phyloP scores from a whole-genome alignment of 2,797 vertebrate genomes.

The Octomys mimax region DNA sequence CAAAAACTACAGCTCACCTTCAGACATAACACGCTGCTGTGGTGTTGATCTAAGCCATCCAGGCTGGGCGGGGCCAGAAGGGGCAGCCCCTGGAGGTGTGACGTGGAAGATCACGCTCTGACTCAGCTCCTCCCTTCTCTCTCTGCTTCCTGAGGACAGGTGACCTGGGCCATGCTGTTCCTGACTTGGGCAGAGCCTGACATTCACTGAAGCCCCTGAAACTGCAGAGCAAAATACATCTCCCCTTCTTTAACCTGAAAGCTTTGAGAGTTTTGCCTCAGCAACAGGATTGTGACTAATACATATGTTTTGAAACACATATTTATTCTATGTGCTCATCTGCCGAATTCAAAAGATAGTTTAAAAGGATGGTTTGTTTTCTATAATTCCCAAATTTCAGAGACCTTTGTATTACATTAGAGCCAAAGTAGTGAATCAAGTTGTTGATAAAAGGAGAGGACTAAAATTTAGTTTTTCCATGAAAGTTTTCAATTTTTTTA shows the following conservation, averaged over 20 bases:
- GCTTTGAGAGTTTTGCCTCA: background rate
- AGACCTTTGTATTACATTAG: background rate
- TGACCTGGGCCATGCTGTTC: too few species aligned
- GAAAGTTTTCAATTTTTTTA: background rate
- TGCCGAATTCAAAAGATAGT: background rate
- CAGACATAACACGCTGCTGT: background rate
- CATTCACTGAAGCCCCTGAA: background rate
- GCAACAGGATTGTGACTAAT: background rate
- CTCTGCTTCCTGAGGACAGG: background rate
- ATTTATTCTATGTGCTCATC: background rate
- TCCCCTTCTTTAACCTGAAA: background rate
- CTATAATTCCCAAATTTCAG: background rate
- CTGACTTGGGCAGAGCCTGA: background rate
- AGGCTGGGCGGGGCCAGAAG: background rate
- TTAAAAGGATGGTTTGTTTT: background rate
- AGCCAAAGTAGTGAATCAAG: background rate
- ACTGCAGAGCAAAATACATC: background rate
- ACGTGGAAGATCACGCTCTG: background rate
- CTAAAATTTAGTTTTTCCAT: background rate
- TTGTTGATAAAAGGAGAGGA: background rate
- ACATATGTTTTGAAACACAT: background rate
- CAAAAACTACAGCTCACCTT: background rate
- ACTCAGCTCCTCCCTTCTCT: background rate
- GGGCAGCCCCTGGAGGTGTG: background rate
- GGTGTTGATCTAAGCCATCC: background rate